phyloP scores from a whole-genome alignment of 2,113 vertebrate species.

The Microtus oregoni region DNA sequence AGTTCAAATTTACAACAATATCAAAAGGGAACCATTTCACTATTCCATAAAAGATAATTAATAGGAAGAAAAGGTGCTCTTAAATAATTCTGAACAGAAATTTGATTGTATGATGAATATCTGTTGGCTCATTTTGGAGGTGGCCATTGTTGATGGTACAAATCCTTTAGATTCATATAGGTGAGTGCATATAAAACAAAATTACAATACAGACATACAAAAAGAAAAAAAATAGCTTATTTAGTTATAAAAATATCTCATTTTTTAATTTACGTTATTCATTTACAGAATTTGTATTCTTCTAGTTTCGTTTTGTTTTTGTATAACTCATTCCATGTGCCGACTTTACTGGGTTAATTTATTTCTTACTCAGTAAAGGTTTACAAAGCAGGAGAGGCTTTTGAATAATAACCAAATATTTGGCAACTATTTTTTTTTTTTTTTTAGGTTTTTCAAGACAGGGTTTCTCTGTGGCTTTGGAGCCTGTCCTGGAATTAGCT shows the following conservation, averaged over 20 bases:
- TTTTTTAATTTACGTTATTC: background rate
- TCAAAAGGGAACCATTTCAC: conserved; percentile 36
- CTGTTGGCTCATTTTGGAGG: background rate
- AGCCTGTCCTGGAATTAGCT: too few species aligned
- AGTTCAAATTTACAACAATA: conserved; percentile 52
- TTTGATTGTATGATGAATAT: conserved; percentile 6
- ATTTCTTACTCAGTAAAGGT: background rate
- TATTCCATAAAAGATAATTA: conserved; percentile 58
- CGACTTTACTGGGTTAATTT: background rate
- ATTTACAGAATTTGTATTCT: background rate
- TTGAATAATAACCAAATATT: background rate
- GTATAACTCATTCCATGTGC: background rate
- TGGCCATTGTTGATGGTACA: conserved; percentile 28
- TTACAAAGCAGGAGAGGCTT: background rate
- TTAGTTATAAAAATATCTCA: background rate
- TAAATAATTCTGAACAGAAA: conserved; percentile 34
- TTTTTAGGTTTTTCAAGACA: too few species aligned
- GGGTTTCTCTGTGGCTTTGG: too few species aligned
- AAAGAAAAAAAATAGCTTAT: background rate
- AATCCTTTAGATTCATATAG: background rate
- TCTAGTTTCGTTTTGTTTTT: background rate
- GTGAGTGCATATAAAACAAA: background rate
- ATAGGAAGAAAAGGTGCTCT: background rate
- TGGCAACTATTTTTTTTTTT: background rate
- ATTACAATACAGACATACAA: background rate